Evolutionary conservation across 2,797 vertebrate species (phyloP).

Genomic region (Myripristis murdjan): DNA sequence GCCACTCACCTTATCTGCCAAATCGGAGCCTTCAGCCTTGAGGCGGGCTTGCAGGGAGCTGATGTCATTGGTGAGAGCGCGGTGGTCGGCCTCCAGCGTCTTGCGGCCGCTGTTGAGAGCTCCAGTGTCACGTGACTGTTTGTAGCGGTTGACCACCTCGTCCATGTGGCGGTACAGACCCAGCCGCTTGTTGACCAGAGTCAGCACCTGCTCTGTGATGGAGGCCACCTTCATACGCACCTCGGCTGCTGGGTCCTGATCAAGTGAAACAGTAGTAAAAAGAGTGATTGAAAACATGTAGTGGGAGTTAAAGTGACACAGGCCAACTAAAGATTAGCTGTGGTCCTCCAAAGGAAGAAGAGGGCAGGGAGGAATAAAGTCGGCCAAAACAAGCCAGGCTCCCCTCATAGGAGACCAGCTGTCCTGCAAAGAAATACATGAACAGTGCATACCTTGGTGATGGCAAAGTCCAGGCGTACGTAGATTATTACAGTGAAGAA

Average conservation of each 20-base stretch:
- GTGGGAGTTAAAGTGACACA: not conserved
- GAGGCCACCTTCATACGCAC: conserved; percentile 99
- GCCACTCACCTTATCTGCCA: conserved; percentile 92
- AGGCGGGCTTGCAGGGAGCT: conserved; percentile 92
- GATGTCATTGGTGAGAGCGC: conserved; percentile 92
- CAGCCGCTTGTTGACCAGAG: conserved; percentile 96
- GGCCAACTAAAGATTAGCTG: not conserved
- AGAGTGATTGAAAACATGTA: not conserved
- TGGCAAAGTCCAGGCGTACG: conserved; percentile 97
- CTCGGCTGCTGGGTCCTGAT: conserved; percentile 96
- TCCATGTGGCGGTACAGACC: conserved; percentile 97
- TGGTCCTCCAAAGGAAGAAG: not conserved
- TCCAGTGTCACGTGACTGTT: conserved; percentile 94
- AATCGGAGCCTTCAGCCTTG: conserved; percentile 95
- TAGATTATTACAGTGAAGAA: conserved; percentile 99
- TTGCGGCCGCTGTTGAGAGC: conserved; percentile 94
- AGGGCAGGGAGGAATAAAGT: not conserved
- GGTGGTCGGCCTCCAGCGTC: conserved; percentile 94
- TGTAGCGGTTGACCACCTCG: conserved; percentile 97
- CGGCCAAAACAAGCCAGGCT: not conserved
- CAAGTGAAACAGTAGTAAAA: not conserved
- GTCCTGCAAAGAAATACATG: not conserved
- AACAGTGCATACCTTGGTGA: conserved; percentile 91
- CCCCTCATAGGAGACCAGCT: not conserved
- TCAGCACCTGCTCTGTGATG: conserved; percentile 98